Percentiles rank a stretch among this genome's conserved stretches.
Evolutionary conservation across 2,888 invertebrate genomes (phyloP).

Genomic region (Dermolepida albohirtum): DNA sequence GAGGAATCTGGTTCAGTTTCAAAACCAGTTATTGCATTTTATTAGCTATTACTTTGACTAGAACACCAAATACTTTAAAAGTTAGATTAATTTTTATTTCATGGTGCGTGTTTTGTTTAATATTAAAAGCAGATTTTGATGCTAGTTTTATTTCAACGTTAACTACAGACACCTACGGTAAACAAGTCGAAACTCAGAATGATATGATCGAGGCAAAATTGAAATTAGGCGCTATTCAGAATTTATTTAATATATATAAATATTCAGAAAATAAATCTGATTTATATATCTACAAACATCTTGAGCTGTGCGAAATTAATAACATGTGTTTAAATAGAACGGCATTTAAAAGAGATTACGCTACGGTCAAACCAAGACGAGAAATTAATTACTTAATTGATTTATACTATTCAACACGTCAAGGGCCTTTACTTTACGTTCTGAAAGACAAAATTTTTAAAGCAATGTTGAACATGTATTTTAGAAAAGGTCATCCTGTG

Average conservation of each 20-base stretch:
- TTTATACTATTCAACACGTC: background rate
- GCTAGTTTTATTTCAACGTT: conserved; percentile 21
- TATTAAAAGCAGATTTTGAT: conserved; percentile 19
- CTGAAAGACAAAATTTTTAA: conserved; percentile 23
- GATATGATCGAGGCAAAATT: conserved; percentile 16
- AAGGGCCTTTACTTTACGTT: conserved; percentile 11
- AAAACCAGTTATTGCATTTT: background rate
- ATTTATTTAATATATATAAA: background rate
- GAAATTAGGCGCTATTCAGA: conserved; percentile 4
- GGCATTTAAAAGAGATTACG: conserved; percentile 5
- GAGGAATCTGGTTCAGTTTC: conserved; percentile 12
- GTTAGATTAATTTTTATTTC: conserved; percentile 8
- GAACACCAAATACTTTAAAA: background rate
- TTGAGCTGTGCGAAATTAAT: background rate
- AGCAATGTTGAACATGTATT: conserved; percentile 15
- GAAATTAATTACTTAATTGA: conserved; percentile 6
- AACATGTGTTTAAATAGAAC: conserved; percentile 3
- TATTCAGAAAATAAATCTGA: conserved; percentile 11
- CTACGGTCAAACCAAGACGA: conserved; percentile 4
- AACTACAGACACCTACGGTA: conserved; percentile 4
- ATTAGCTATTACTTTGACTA: conserved; percentile 4
- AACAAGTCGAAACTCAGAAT: conserved; percentile 15
- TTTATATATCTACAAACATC: background rate
- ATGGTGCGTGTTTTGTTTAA: conserved; percentile 14
- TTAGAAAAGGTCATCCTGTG: conserved; percentile 28